phyloP scores from a whole-genome alignment of 2,113 vertebrate species.

The Hylia prasina region DNA sequence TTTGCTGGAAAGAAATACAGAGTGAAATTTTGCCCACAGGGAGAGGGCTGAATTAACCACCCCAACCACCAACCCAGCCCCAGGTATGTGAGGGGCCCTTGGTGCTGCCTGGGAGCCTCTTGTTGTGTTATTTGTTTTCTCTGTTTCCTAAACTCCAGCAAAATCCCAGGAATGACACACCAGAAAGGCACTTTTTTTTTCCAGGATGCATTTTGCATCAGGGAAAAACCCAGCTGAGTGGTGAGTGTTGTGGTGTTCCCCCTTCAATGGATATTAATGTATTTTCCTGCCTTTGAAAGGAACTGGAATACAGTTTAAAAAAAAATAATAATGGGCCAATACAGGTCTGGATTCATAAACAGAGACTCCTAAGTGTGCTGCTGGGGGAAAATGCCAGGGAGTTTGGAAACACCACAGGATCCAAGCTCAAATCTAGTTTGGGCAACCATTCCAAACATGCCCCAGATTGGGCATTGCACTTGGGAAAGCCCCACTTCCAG shows the following conservation, averaged over 20 bases:
- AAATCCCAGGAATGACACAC: neutral
- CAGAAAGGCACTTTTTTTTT: neutral
- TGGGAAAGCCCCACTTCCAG: neutral
- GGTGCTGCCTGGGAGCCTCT: neutral
- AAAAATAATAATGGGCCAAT: neutral
- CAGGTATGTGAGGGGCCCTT: neutral
- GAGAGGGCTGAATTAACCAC: neutral
- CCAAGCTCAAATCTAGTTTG: neutral
- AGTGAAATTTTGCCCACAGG: neutral
- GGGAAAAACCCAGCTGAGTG: neutral
- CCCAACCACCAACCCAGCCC: neutral
- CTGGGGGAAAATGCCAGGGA: neutral
- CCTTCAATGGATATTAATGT: neutral
- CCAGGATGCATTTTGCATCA: conserved; percentile 10
- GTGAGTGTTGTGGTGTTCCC: neutral
- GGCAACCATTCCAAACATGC: neutral
- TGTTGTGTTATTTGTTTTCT: neutral
- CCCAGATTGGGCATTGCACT: accelerated
- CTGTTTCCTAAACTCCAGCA: neutral
- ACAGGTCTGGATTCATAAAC: neutral
- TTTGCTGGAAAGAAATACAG: neutral
- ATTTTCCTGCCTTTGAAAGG: conserved; percentile 27
- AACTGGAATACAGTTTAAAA: neutral
- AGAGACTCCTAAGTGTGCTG: neutral
- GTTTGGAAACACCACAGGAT: neutral